A percentile compares a stretch with the other conserved stretches of the same genome.
Evolutionary conservation across 2,113 vertebrate genomes (phyloP).

Genomic region (Hippocampus barbouri): DNA sequence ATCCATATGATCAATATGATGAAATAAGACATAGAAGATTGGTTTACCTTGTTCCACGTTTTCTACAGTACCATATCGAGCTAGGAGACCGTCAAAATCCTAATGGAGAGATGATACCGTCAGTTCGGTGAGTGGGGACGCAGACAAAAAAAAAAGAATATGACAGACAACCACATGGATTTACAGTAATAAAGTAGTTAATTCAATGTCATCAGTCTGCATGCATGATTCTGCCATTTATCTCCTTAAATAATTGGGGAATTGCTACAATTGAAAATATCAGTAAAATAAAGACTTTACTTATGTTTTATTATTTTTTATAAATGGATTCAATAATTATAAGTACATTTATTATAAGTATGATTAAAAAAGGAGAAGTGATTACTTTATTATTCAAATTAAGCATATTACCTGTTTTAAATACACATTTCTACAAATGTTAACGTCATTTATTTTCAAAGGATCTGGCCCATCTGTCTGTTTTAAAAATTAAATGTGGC

Average conservation of each 20-base stretch:
- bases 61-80: slow-evolving; percentile 87
- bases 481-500: too few relatives aligned
- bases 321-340: neutral
- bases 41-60: slow-evolving; percentile 90
- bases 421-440: neutral
- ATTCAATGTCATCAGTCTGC: neutral
- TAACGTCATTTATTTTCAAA: neutral
- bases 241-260: neutral
- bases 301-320: neutral
- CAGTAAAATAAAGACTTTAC: neutral
- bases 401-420: neutral
- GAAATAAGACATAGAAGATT: neutral
- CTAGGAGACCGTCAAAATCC: slow-evolving; percentile 89
- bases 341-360: neutral
- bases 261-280: neutral
- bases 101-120: slow-evolving; percentile 53
- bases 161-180: neutral
- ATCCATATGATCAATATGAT: neutral
- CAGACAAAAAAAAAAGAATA: slow-evolving; percentile 4
- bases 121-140: neutral
- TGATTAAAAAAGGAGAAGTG: neutral
- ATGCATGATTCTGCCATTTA: neutral
- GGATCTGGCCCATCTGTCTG: neutral
- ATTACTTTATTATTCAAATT: neutral
- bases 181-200: neutral